A percentile compares a stretch with the other conserved stretches of the same genome.
phyloP scores from a whole-genome alignment of 2,113 vertebrate genomes.

The Nothoprocta perdicaria region DNA sequence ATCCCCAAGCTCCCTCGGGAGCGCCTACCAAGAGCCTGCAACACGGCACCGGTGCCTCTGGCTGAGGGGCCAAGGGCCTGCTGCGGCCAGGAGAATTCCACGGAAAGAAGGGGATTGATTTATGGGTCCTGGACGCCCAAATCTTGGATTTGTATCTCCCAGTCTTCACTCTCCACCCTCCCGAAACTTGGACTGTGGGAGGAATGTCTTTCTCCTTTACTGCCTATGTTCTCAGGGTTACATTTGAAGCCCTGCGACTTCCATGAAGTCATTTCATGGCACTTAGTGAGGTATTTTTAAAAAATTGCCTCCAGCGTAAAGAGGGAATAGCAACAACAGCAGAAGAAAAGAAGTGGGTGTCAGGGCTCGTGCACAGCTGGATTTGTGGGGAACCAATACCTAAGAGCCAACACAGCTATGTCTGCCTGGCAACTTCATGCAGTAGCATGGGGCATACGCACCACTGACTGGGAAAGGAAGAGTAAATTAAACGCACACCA shows the following conservation, averaged over 20 bases:
- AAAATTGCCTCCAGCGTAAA: not conserved
- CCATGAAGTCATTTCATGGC: conserved; percentile 43
- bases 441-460: not conserved
- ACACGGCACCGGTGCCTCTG: not conserved
- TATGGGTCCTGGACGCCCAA: not conserved
- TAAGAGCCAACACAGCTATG: not conserved
- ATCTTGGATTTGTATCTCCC: not conserved
- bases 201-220: conserved; percentile 23
- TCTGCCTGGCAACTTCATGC: not conserved
- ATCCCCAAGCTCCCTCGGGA: not conserved
- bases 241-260: not conserved
- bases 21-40: not conserved
- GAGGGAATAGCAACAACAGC: not conserved
- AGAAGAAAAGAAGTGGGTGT: not conserved
- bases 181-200: not conserved
- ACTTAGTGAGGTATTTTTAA: not conserved
- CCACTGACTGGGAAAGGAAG: not conserved
- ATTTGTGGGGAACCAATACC: not conserved
- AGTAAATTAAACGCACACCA: not conserved
- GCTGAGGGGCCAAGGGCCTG: not conserved
- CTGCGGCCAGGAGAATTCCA: not conserved
- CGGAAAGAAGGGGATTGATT: not conserved
- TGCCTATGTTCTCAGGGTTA: not conserved
- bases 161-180: conserved; percentile 17
- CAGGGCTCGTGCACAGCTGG: not conserved